phyloP scores from a whole-genome alignment of 2,113 vertebrate species.

The Trematomus loennbergii region DNA sequence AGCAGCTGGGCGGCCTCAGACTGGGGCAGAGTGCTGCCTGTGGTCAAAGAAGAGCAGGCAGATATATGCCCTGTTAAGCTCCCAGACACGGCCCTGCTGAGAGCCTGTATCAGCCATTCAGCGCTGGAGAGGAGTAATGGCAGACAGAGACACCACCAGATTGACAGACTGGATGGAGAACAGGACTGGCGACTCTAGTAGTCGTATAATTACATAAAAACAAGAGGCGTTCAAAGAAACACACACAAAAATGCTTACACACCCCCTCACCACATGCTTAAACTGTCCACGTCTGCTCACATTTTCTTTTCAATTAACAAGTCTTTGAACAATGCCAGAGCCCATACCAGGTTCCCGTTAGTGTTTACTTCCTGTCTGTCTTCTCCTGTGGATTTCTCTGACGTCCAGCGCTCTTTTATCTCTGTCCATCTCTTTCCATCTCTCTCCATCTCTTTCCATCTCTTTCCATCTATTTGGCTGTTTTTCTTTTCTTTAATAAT shows the following conservation, averaged over 20 bases:
- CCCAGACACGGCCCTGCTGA: conserved; percentile 59
- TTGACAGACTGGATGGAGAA: conserved; percentile 18
- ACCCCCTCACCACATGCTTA: background rate
- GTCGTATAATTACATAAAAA: conserved; percentile 26
- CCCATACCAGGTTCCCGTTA: no score
- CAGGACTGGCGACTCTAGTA: background rate
- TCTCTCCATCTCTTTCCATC: no score
- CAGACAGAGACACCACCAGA: conserved; percentile 22
- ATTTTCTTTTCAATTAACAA: no score
- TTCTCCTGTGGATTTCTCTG: no score
- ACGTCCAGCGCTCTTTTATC: no score
- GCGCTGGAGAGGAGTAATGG: conserved; percentile 38
- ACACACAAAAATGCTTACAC: background rate
- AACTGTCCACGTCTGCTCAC: no score
- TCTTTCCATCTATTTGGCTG: no score
- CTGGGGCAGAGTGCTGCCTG: conserved; percentile 63
- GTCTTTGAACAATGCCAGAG: no score
- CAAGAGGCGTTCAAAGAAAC: background rate
- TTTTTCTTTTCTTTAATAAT: no score
- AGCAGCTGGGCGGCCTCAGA: conserved; percentile 63
- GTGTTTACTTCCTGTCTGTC: no score
- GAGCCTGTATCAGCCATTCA: conserved; percentile 63
- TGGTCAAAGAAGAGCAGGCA: conserved; percentile 70
- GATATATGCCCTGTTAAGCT: conserved; percentile 61
- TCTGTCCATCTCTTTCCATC: no score